Conservation (phyloP, 2,888 invertebrate species). For the Stramonita haemastoma region DNA sequence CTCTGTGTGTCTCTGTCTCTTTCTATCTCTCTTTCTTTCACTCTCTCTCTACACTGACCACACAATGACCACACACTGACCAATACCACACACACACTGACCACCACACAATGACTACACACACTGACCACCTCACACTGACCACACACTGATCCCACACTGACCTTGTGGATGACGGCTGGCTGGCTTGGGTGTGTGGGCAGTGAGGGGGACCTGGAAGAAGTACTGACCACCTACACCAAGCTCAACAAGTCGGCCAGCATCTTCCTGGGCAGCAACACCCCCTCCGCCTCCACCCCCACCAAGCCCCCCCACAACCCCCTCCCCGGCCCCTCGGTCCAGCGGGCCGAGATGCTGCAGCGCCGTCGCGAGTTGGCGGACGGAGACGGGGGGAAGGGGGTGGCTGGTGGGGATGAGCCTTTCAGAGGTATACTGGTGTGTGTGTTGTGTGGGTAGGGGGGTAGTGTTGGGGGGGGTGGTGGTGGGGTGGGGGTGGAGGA, state of each 20-base stretch:
- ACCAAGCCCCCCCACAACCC: slow-evolving; percentile 25
- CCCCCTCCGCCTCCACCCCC: background rate
- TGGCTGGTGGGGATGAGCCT: slow-evolving; percentile 9
- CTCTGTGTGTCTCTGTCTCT: too few species aligned
- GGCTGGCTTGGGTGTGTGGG: background rate
- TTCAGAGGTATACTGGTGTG: slow-evolving; percentile 55
- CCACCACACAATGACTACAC: too few species aligned
- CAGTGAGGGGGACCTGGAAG: slow-evolving; percentile 77
- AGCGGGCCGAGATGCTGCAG: slow-evolving; percentile 39
- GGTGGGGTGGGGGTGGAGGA: slow-evolving; percentile 48
- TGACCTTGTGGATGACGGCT: too few species aligned
- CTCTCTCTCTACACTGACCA: too few species aligned
- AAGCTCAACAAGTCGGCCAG: slow-evolving; percentile 77
- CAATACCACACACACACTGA: too few species aligned
- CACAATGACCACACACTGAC: too few species aligned
- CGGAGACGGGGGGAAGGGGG: background rate
- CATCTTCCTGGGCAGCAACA: slow-evolving; percentile 74
- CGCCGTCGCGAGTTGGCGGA: slow-evolving; percentile 37
- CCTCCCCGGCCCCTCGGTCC: slow-evolving; percentile 2
- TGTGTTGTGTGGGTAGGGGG: too few species aligned
- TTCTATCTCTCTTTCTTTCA: too few species aligned
- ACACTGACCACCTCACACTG: too few species aligned
- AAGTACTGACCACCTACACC: slow-evolving; percentile 77
- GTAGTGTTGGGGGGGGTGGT: background rate
- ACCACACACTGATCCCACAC: too few species aligned